These are phyloP conservation scores for Labeo calbasu DNA, from an alignment of 2,797 vertebrate species.

Conservation along the genomic window DNA sequence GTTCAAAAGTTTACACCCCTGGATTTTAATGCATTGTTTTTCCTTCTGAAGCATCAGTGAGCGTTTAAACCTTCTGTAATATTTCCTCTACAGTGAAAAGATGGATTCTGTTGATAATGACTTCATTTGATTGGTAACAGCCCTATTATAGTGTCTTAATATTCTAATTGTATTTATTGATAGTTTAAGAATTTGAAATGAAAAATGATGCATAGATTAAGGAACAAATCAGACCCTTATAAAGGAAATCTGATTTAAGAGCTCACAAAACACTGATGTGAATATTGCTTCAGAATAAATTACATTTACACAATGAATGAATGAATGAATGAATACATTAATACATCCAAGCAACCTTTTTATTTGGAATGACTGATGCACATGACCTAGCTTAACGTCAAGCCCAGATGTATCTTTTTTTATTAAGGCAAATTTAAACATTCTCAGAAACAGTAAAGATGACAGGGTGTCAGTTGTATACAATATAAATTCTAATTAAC, in stretches of 20 bases:
- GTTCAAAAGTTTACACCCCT: no score
- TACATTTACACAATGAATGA: neutral
- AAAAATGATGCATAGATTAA: neutral
- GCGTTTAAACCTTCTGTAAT: no score
- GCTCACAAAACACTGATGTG: neutral
- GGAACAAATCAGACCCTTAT: neutral
- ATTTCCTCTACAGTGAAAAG: neutral
- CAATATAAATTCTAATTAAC: neutral
- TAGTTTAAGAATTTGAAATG: neutral
- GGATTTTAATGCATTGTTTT: no score
- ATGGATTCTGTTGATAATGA: neutral
- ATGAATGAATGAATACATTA: neutral
- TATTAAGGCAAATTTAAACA: neutral
- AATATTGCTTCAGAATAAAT: neutral
- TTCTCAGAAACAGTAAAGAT: neutral
- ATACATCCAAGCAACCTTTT: neutral
- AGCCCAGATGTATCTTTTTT: neutral
- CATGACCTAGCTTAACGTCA: neutral
- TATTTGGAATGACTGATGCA: neutral
- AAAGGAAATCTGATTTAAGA: neutral
- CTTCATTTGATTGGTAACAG: neutral
- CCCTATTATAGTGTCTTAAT: neutral
- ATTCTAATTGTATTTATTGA: neutral
- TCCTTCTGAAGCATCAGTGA: no score
- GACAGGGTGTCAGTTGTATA: neutral